Evolutionary conservation across 92 coral and sea anemone species (phyloP), one percentile per base, ranked within the genome.

Genomic region (Phenganax stokvisi): DNA sequence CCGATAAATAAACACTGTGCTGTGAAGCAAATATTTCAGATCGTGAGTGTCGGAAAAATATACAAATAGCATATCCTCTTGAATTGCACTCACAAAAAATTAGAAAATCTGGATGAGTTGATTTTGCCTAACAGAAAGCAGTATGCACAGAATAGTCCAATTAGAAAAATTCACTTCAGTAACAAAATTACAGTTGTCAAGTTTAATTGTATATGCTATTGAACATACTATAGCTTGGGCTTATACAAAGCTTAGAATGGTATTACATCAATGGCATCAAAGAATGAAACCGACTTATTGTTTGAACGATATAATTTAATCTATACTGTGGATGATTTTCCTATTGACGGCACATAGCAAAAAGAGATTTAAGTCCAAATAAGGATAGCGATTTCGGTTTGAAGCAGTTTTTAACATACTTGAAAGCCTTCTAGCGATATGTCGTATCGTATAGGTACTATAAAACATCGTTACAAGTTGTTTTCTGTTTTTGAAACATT

Each of bases 241-340:
- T 53, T 68, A 68, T 37, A 3, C 53, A 25, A 68, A 15, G 29
- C 13, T 3, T 17, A 10, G 73, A 68, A 68, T 68, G 47, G 73
- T 30, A 29, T 68, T 37, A n/a, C 12, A 30, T 68, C 73, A 68
- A 68, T 68, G 11, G 73, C 73, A 30, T 68, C 73, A 68, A 68
- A 68, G 73, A 37, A 12, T 37, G 1, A 10, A 64, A 53, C 73
- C 73, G 73, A 53, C 47, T 37, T 37, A 37, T 5, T 37, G 47
- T 37, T 37, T 37, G 47, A 37, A 37, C 47, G 47, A 37, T 37
- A 37, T 37, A 37, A 37, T 37, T 37, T 37, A 37, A 37, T 12
- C 53, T 68, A 15, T 68, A 68, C 47, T 10, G 31, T 10, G 6
- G 7, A 16, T 68, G 13, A 30, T 68, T 68, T 30, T 68, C 67